Base-by-base conservation (phyloP, 2,113 vertebrate species). In the Thalassoma bifasciatum region DNA sequence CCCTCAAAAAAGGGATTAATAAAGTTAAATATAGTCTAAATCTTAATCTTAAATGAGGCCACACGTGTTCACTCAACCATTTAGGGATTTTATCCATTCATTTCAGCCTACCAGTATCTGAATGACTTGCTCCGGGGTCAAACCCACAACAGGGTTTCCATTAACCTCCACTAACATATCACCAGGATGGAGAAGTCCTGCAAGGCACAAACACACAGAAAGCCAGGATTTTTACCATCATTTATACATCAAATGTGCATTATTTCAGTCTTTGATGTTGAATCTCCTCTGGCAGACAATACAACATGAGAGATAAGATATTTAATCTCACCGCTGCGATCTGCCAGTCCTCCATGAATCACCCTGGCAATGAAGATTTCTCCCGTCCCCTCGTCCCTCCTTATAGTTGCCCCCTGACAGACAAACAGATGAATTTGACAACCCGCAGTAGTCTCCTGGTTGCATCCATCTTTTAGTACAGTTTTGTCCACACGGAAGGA, bases 111-210 rank as follows among this genome's bases (percentile, higher is more conserved):
- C 97, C 95, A 98, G 92, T 65, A 97, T 96, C 54, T 94, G 94
- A 88, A 97, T 97, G 74, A 98, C 95, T 88, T 96, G 94, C 38
- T 96, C 95, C 2, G 97, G 97, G 13, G 96, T 95, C 76, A 97
- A 90, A 36, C 96, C 96, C 49, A 91, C 93, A 34, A 98, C 94
- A 1, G 95, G 92, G 86, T 93, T 88, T n/a, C 96, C 95, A 11
- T 98, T 98, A 61, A 98, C 97, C 86, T 98, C 97, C 52, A 98
- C 92, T 61, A 98, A 75, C 83, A 95, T 93, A 87, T 98, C 97
- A 38, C 97, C 97, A 37, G 96, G 94, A 38, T 95, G 94, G 19
- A 98, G 88, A 79, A 98, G 77, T 16, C 96, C 97, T 98, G 75
- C 1, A 3, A 66, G 16, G 60, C 30, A 63, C 6, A 59, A 13